Percentiles rank a stretch among this genome's conserved stretches.
These are phyloP conservation scores for Mugil cephalus DNA, from an alignment of 2,113 vertebrate species.

Conservation along the genomic window DNA sequence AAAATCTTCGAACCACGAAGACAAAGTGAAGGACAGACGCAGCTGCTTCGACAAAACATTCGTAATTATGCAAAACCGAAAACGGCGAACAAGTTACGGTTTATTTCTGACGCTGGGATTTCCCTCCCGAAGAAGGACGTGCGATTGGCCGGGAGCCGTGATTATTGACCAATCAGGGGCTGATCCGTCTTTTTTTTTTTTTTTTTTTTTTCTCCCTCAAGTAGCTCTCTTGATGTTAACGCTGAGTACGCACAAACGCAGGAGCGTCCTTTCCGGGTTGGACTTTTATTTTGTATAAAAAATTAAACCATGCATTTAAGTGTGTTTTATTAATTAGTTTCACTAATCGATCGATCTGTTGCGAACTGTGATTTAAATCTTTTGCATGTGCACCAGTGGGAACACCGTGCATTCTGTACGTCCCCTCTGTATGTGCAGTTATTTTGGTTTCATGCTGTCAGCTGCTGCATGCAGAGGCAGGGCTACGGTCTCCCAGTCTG, in stretches of 20 bases:
- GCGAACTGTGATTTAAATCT: not conserved
- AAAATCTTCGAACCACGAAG: not conserved
- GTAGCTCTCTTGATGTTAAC: not conserved
- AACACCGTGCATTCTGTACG: slow-evolving; percentile 8
- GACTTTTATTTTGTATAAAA: too few relatives aligned
- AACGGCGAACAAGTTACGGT: slow-evolving; percentile 62
- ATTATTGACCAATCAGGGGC: slow-evolving; percentile 68
- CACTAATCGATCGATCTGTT: too few relatives aligned
- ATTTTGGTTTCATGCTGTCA: slow-evolving; percentile 65
- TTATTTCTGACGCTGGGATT: slow-evolving; percentile 64
- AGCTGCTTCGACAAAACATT: slow-evolving; percentile 1
- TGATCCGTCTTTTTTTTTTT: slow-evolving; percentile 59
- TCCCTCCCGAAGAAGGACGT: slow-evolving; percentile 62
- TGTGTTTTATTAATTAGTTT: too few relatives aligned
- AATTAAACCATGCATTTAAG: too few relatives aligned
- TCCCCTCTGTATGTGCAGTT: slow-evolving; percentile 46
- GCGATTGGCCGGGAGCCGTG: slow-evolving; percentile 68
- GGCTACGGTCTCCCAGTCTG: slow-evolving; percentile 45
- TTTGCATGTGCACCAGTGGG: slow-evolving; percentile 1
- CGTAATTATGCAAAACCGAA: slow-evolving; percentile 19
- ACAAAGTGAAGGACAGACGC: slow-evolving; percentile 1
- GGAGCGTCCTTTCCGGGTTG: too few relatives aligned
- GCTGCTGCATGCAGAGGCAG: slow-evolving; percentile 62
- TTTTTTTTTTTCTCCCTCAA: slow-evolving; percentile 14
- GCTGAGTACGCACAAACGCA: not conserved